Conservation (phyloP, 2,113 vertebrate genomes). For the Nerophis ophidion region DNA sequence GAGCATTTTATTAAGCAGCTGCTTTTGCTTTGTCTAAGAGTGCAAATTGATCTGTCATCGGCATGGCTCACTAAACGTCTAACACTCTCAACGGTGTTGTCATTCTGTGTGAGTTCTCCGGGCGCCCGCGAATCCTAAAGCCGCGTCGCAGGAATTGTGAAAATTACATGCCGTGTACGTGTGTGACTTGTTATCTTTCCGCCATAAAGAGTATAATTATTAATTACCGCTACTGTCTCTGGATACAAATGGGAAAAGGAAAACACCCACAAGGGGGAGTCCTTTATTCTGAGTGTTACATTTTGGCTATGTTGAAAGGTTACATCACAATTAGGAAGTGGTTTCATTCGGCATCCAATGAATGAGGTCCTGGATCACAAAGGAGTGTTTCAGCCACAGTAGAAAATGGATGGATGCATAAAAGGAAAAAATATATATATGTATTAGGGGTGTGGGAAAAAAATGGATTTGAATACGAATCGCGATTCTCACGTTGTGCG, state of each 20-base stretch:
- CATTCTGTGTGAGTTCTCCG: constrained; percentile 15
- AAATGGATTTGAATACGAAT: too few relatives aligned
- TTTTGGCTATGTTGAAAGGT: constrained; percentile 16
- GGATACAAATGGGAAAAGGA: not conserved
- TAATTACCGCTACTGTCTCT: constrained; percentile 13
- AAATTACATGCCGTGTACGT: constrained; percentile 34
- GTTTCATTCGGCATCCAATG: constrained; percentile 21
- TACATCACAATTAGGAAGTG: constrained; percentile 9
- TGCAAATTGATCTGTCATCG: constrained; percentile 36
- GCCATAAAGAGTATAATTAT: constrained; percentile 37
- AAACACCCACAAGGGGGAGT: constrained; percentile 3
- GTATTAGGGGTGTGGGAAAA: too few relatives aligned
- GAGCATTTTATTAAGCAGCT: constrained; percentile 13
- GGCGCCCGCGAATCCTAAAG: constrained; percentile 17
- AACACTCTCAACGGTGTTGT: constrained; percentile 40
- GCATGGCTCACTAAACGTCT: constrained; percentile 59
- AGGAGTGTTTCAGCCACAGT: not conserved
- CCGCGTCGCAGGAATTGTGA: constrained; percentile 29
- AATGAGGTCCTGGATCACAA: not conserved
- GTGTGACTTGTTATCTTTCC: constrained; percentile 43
- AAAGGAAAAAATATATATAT: not conserved
- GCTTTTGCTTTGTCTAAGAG: constrained; percentile 7
- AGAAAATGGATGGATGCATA: too few relatives aligned
- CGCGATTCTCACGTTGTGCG: too few relatives aligned
- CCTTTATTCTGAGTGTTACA: constrained; percentile 16